Base-by-base conservation (phyloP, 2,888 invertebrate species). In the Malthinus flaveolus region DNA sequence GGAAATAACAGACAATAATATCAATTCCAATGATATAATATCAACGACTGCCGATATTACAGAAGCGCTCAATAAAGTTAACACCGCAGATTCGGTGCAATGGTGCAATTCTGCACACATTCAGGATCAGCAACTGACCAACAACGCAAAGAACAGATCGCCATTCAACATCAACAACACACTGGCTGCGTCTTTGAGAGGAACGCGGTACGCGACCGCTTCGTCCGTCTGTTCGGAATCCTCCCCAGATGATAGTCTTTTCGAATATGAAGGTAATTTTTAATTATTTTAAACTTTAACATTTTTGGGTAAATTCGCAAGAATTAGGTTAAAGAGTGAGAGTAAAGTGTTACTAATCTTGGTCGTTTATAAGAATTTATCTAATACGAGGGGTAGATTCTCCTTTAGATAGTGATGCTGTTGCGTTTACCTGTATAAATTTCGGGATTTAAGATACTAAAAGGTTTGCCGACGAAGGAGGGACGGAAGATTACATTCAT, bases 211-310 rank as follows among this genome's bases (percentile, higher is more conserved):
- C 65, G 71, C 68, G 51, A 72, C 73, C 68, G 70, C 75, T 60
- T 69, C 74, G 34, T 73, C 76, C 60, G 67, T 73, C 50, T 75
- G 72, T 64, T 77, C 76, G 54, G 78, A 76, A 62, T 78, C 78
- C 32, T 82, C 81, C 51, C 82, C 83, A 67, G 80, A 82, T 74
- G 83, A 83, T 72, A 82, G 82, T 71, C 74, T 83, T 35, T 75
- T 80, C 35, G 83, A 84, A 62, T 83, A 78, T 74, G 82, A 83
- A 76, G 83, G 83, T 83, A 72, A 71, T 56, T 42, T 15, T 42
- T n/a, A 42, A 15, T 5, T 23, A 8, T 8, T 6, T 23, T 3
- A 23, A 23, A 2, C 23, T 23, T 3, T 3, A 23, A 3, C 15
- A n/a, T 7, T 15, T 8, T 42, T 12, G n/a, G n/a, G n/a, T n/a